These are phyloP conservation scores for Paramormyrops hopkinsi DNA, from an alignment of 2,797 vertebrate genomes.

Conservation along the genomic window DNA sequence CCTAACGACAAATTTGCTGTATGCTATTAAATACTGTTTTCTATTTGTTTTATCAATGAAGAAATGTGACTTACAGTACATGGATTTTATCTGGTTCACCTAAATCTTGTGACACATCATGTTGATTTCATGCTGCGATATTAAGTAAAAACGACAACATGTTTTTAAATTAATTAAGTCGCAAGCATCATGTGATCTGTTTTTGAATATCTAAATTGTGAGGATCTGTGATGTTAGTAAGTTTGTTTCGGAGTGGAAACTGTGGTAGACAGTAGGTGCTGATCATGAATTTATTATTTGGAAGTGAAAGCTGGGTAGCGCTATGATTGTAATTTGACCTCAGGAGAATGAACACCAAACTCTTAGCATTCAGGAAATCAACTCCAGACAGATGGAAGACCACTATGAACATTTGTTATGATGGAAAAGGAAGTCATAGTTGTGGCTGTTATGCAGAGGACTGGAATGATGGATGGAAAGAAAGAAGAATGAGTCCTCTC, in stretches of 20 bases:
- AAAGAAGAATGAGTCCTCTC: neutral
- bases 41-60: neutral
- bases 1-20: neutral
- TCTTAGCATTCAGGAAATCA: neutral
- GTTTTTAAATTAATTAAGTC: neutral
- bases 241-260: neutral
- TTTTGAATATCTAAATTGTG: neutral
- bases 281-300: neutral
- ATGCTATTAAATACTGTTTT: neutral
- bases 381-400: neutral
- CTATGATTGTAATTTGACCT: neutral
- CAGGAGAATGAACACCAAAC: neutral
- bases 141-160: neutral
- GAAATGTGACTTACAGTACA: neutral
- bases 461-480: neutral
- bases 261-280: neutral
- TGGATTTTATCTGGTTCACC: neutral
- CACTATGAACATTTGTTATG: neutral
- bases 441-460: neutral
- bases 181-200: neutral
- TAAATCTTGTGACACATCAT: neutral
- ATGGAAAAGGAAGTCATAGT: neutral
- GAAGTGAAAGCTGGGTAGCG: neutral
- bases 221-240: neutral
- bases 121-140: neutral